phyloP scores from a whole-genome alignment of 2,888 invertebrate genomes.

The Lingula anatina region DNA sequence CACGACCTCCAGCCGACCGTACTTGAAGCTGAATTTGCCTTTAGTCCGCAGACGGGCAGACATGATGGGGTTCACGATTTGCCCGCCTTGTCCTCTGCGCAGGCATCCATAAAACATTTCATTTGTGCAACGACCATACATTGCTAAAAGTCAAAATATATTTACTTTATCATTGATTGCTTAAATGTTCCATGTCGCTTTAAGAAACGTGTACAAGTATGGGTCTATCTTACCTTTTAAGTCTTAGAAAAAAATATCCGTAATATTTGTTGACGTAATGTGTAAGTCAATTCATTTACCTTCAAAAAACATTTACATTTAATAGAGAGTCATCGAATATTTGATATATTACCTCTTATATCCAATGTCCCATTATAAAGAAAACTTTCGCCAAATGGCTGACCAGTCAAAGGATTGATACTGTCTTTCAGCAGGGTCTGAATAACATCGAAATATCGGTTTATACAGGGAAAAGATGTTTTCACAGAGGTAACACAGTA shows the following conservation, averaged over 20 bases:
- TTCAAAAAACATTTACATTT: no score
- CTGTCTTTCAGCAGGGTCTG: neutral
- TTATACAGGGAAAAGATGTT: no score
- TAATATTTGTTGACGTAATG: no score
- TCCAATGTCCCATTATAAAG: neutral
- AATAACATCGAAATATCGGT: neutral
- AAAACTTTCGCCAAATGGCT: neutral
- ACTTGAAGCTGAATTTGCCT: neutral
- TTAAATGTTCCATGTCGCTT: no score
- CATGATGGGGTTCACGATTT: neutral
- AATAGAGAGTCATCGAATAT: no score
- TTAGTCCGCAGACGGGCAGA: neutral
- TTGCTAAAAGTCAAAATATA: neutral
- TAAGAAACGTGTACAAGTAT: no score
- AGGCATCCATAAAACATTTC: neutral
- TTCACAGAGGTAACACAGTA: no score
- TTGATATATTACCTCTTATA: neutral
- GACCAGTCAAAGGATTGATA: neutral
- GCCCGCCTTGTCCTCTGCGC: neutral
- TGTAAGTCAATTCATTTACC: no score
- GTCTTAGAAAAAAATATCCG: no score
- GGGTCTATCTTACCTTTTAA: no score
- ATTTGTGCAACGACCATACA: neutral
- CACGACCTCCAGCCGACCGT: neutral
- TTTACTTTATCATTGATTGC: no score